These are phyloP conservation scores for Progne subis DNA, from an alignment of 2,113 vertebrate genomes.

Conservation along the genomic window DNA sequence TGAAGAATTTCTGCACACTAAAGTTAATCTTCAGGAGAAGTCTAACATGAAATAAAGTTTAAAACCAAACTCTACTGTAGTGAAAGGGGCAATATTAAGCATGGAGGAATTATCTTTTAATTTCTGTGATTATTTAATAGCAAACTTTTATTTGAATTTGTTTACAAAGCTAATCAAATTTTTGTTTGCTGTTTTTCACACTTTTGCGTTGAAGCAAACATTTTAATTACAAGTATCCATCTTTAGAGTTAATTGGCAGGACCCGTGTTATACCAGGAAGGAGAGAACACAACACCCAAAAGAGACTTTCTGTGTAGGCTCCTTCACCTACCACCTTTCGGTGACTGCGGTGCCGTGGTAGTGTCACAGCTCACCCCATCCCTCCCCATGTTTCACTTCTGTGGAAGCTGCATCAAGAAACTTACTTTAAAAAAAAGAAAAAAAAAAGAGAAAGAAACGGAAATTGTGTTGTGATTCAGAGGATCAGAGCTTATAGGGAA, in stretches of 20 bases:
- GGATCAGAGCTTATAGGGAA: background rate
- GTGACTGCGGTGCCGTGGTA: accelerated
- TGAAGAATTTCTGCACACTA: background rate
- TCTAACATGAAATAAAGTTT: background rate
- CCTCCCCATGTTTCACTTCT: accelerated
- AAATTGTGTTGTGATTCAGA: background rate
- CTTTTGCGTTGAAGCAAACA: background rate
- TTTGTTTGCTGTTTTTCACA: background rate
- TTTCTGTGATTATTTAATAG: background rate
- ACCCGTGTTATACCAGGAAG: accelerated
- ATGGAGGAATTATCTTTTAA: background rate
- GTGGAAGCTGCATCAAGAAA: background rate
- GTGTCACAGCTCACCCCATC: background rate
- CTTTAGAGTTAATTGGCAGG: background rate
- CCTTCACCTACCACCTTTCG: accelerated
- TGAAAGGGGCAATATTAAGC: background rate
- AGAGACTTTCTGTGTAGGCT: background rate
- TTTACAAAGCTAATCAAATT: background rate
- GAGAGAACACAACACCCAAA: background rate
- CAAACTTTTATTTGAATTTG: background rate
- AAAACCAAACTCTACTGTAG: background rate
- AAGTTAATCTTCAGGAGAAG: background rate
- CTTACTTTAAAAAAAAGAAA: background rate
- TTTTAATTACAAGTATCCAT: background rate
- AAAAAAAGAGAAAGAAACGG: accelerated